Evolutionary conservation across 2,113 vertebrate species (phyloP).

Genomic region (Carassius carassius): DNA sequence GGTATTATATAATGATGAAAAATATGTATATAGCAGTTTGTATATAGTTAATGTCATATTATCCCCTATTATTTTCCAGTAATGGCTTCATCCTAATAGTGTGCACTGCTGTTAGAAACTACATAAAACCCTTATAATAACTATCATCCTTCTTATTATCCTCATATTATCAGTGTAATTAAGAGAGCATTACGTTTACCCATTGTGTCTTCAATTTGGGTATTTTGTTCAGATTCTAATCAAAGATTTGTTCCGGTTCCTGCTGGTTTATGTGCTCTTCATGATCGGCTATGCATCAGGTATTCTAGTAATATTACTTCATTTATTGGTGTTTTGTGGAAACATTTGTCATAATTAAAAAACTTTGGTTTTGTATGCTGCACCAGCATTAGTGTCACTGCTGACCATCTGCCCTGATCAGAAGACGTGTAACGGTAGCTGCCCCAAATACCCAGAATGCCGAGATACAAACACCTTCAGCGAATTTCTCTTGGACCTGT

Average conservation of each 20-base stretch:
- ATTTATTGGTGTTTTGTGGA: neutral
- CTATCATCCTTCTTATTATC: neutral
- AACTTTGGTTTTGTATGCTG: neutral
- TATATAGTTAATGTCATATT: too few species aligned
- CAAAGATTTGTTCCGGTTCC: slow-evolving; percentile 96
- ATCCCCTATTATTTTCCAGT: neutral
- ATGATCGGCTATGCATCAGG: slow-evolving; percentile 97
- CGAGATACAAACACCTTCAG: slow-evolving; percentile 91
- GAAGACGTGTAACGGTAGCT: slow-evolving; percentile 63
- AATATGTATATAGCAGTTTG: too few species aligned
- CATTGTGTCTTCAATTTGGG: neutral
- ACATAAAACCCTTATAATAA: neutral
- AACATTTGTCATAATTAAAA: neutral
- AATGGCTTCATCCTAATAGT: neutral
- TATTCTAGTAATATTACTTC: slow-evolving; percentile 59
- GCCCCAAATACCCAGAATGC: slow-evolving; percentile 84
- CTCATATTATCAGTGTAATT: slow-evolving; percentile 1
- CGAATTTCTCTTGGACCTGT: slow-evolving; percentile 91
- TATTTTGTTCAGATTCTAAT: slow-evolving; percentile 86
- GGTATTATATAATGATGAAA: too few species aligned
- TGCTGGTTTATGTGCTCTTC: slow-evolving; percentile 96
- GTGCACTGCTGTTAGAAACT: neutral
- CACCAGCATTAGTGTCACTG: slow-evolving; percentile 88
- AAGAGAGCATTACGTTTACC: too few species aligned
- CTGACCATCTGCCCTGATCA: slow-evolving; percentile 82